Evolutionary conservation across 2,797 vertebrate genomes (phyloP), one percentile per base, ranked within the genome.

Genomic region (Austrolebias charrua): DNA sequence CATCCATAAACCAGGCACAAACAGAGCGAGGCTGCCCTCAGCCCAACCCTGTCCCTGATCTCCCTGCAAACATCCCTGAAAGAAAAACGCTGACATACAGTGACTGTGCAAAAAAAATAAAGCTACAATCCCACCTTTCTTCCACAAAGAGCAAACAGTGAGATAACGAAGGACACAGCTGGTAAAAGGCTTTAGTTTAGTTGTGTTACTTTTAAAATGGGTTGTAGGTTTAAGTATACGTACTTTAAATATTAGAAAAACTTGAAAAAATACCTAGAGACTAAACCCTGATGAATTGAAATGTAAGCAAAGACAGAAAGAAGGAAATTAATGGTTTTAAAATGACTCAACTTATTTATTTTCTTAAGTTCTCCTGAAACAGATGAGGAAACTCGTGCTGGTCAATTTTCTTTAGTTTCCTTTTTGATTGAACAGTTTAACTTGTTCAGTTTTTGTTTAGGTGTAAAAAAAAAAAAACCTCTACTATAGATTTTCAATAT

Each of bases 61-160:
- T 33, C 75, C 35, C 15, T 13, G 24, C 66, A 60, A 48, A 18
- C 44, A 33, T 13, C 5, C 42, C 2, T 86, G 69, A 86, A 85
- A 80, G 71, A 62, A 78, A 89, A 91, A 53, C 5, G 91, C 91
- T 92, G 91, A 92, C 78, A 18, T 53, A 38, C 66, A 58, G 74
- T 92, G 89, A 92, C 87, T 45, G 42, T 61, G 86, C 88, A 91
- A 70, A 87, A 75, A 85, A 85, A 85, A 35, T 40, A 38, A 24
- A 46, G 0, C 33, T 2, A 73, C 59, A 69, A 51, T 11, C 2
- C 52, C 55, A 24, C 3, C 33, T 46, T 60, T 64, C 12, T 63
- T 66, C 55, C 43, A 43, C 65, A 53, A 60, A 76, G 43, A 66
- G 38, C 58, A 76, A 71, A 72, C 15, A 45, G 19, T 33, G 43